A percentile compares a stretch with the other conserved stretches of the same genome.
These are phyloP conservation scores for Malaclemys terrapin DNA, from an alignment of 2,113 vertebrate genomes.

Conservation along the genomic window DNA sequence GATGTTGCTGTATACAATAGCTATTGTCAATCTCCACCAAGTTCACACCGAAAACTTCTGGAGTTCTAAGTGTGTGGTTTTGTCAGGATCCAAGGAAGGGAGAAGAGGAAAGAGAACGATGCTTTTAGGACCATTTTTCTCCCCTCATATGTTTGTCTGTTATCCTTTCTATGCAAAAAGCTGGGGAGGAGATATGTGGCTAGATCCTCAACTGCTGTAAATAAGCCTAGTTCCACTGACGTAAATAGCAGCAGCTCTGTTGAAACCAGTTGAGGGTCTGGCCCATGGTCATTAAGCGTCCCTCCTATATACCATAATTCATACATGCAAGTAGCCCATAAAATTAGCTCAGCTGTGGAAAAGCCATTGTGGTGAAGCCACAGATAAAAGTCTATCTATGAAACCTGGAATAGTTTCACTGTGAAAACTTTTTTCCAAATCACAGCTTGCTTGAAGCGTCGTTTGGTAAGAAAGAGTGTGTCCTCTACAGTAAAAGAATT, in stretches of 20 bases:
- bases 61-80: not conserved
- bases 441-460: not conserved
- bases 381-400: accelerated
- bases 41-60: not conserved
- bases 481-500: slow-evolving; percentile 42
- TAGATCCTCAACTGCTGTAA: not conserved
- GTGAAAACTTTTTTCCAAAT: not conserved
- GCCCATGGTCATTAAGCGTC: not conserved
- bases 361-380: not conserved
- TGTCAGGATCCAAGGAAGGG: not conserved
- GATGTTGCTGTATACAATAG: not conserved
- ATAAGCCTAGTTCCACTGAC: not conserved
- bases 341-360: not conserved
- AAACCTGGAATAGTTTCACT: not conserved
- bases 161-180: not conserved
- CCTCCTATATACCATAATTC: not conserved
- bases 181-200: not conserved
- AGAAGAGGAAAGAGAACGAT: not conserved
- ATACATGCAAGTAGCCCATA: not conserved
- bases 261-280: not conserved
- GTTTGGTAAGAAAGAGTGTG: not conserved
- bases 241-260: no score
- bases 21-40: not conserved
- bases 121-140: not conserved
- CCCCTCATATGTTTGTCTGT: not conserved